A percentile compares a stretch with the other conserved stretches of the same genome.
Conservation (phyloP, 2,888 invertebrate species). For the Abscondita cerata region DNA sequence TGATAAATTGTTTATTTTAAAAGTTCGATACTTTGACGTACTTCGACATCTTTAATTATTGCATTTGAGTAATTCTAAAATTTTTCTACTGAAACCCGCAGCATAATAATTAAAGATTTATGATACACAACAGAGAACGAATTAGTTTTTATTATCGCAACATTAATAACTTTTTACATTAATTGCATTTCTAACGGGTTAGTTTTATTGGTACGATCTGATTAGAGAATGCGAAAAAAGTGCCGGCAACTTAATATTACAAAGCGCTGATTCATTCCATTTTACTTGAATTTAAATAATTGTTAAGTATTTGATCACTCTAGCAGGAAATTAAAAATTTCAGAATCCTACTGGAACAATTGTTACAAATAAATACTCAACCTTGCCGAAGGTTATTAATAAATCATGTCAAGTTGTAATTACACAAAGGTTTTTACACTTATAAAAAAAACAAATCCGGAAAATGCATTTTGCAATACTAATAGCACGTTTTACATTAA, state of each 20-base stretch:
- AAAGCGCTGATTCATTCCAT: background rate
- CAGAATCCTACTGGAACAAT: conserved; percentile 1
- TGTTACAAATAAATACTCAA: conserved; percentile 15
- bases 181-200: background rate
- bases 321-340: conserved; percentile 11
- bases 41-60: no score
- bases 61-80: no score
- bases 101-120: no score
- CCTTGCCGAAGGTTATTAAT: conserved; percentile 31
- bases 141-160: no score
- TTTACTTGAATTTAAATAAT: background rate
- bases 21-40: no score
- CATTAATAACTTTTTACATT: background rate
- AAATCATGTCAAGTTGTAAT: conserved; percentile 18
- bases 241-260: background rate
- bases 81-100: no score
- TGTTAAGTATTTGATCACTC: conserved; percentile 4
- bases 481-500: conserved; percentile 3
- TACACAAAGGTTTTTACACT: background rate
- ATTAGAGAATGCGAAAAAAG: background rate
- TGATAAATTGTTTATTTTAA: conserved; percentile 17
- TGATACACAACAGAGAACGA: no score
- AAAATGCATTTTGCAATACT: conserved; percentile 3
- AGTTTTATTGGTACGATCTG: background rate
- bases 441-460: background rate